These are phyloP conservation scores for Tetragnatha versicolor DNA, from an alignment of 1,140 invertebrate genomes.

Conservation along the genomic window DNA sequence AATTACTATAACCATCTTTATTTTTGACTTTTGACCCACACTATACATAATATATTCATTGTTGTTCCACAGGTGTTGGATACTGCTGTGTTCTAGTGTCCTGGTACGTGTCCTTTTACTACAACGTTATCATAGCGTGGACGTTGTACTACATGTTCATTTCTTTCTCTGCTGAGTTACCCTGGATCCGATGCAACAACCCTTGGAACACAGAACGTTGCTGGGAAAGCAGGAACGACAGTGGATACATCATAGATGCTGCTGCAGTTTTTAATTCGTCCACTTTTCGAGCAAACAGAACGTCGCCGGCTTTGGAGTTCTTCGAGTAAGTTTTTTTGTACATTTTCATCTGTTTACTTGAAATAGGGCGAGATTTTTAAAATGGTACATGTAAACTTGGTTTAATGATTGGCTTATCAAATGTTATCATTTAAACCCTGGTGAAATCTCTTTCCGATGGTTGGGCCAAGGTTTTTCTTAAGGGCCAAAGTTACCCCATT, in stretches of 20 bases:
- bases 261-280: slow-evolving; percentile 6
- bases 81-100: slow-evolving; percentile 70
- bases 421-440: no score
- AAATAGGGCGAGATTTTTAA: no score
- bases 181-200: slow-evolving; percentile 67
- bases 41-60: background rate
- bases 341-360: background rate
- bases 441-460: no score
- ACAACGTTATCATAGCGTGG: slow-evolving; percentile 70
- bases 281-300: slow-evolving; percentile 51
- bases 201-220: slow-evolving; percentile 67
- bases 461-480: no score
- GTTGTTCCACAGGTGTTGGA: slow-evolving; percentile 66
- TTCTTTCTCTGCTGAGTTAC: slow-evolving; percentile 65
- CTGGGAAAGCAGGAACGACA: slow-evolving; percentile 41
- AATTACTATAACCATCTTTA: no score
- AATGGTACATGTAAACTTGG: no score
- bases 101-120: slow-evolving; percentile 69
- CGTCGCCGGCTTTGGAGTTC: slow-evolving; percentile 64
- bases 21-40: background rate
- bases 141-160: slow-evolving; percentile 67
- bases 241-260: slow-evolving; percentile 36
- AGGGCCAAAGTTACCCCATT: no score
- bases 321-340: slow-evolving; percentile 61
- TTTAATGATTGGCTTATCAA: no score